A percentile compares a stretch with the other conserved stretches of the same genome.
These are phyloP conservation scores for Drosophila phalerata DNA, from an alignment of 2,888 invertebrate species.

Conservation along the genomic window DNA sequence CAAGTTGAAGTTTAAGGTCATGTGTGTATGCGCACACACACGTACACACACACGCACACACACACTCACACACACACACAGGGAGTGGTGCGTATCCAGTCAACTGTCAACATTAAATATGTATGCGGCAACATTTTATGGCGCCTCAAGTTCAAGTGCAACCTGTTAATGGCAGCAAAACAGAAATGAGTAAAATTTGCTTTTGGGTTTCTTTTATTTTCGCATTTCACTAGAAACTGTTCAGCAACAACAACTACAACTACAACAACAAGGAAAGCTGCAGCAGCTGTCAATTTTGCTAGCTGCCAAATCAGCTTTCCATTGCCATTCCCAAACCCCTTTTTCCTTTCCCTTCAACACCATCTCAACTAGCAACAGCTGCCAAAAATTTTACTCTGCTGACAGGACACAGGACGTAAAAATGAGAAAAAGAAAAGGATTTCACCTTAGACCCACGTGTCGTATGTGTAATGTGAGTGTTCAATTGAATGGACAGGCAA, in stretches of 20 bases:
- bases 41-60: constrained; percentile 16
- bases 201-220: constrained; percentile 8
- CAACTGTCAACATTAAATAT: constrained; percentile 70
- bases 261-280: constrained; percentile 22
- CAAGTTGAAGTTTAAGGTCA: constrained; percentile 81
- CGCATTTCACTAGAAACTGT: constrained; percentile 19
- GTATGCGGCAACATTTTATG: constrained; percentile 61
- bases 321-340: not conserved
- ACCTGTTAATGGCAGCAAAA: constrained; percentile 52
- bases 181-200: constrained; percentile 31
- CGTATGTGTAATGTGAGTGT: constrained; percentile 62
- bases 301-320: constrained; percentile 58
- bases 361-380: constrained; percentile 45
- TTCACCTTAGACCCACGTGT: constrained; percentile 55
- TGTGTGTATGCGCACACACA: constrained; percentile 50
- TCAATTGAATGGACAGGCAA: constrained; percentile 67
- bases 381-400: constrained; percentile 54
- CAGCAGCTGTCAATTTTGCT: constrained; percentile 48
- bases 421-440: constrained; percentile 29
- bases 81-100: constrained; percentile 32
- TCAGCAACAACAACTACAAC: not conserved
- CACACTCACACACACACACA: constrained; percentile 21
- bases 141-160: constrained; percentile 67
- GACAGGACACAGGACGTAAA: constrained; percentile 41
- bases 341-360: not conserved